phyloP scores from a whole-genome alignment of 2,113 vertebrate species.

The Taxidea taxus region DNA sequence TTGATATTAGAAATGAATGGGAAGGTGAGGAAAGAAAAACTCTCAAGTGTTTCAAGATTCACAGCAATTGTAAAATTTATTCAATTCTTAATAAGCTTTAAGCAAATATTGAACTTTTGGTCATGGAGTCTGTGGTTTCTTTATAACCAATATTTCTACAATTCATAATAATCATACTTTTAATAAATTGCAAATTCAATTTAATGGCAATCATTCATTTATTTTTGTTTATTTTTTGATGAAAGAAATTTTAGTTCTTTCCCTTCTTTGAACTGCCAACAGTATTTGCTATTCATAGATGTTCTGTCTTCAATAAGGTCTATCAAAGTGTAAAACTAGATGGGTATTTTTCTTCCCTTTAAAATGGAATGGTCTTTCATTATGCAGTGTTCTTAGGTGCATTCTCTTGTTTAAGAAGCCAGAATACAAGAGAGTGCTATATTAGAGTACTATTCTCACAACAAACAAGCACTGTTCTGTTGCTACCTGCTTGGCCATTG shows the following conservation, averaged over 20 bases:
- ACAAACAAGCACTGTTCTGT: constrained; percentile 89
- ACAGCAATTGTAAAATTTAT: neutral
- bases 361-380: constrained; percentile 82
- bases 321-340: constrained; percentile 81
- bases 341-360: constrained; percentile 76
- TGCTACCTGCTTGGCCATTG: constrained; percentile 91
- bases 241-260: constrained; percentile 63
- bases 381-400: constrained; percentile 84
- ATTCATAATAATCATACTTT: constrained; percentile 53
- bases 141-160: neutral
- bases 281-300: constrained; percentile 65
- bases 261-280: constrained; percentile 70
- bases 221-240: constrained; percentile 42
- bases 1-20: constrained; percentile 15
- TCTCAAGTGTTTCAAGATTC: neutral
- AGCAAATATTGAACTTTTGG: constrained; percentile 54
- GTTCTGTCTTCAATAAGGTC: constrained; percentile 76
- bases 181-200: constrained; percentile 42
- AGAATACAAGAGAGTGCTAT: constrained; percentile 85
- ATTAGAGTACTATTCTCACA: constrained; percentile 89
- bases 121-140: constrained; percentile 2
- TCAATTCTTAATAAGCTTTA: constrained; percentile 22
- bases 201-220: constrained; percentile 48
- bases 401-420: constrained; percentile 86
- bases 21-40: neutral